Percentiles rank a stretch among this genome's conserved stretches.
Conservation (phyloP, 92 coral and sea anemone species). For the Epizoanthus ramosus region DNA sequence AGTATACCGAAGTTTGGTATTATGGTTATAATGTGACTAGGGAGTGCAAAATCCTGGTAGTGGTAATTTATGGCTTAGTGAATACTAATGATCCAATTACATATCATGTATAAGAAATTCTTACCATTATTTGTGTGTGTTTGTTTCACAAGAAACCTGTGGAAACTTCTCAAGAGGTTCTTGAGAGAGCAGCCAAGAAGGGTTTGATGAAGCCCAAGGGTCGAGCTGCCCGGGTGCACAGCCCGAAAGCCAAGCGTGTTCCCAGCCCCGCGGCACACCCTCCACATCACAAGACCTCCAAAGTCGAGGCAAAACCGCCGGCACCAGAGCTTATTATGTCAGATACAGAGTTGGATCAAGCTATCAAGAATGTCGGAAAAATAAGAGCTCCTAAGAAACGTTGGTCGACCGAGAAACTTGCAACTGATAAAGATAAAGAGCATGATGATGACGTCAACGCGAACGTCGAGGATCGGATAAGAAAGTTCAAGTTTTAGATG, state of each 20-base stretch:
- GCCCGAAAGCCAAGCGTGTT: constrained; percentile 57
- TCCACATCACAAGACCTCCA: constrained; percentile 22
- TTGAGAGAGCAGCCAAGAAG: constrained; percentile 97
- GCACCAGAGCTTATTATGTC: constrained; percentile 61
- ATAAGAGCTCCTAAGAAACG: constrained; percentile 17
- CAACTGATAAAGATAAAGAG: constrained; percentile 2
- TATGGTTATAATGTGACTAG: too few species aligned
- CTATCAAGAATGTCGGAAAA: constrained; percentile 39
- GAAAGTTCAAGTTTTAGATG: constrained; percentile 34
- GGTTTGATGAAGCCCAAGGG: constrained; percentile 91
- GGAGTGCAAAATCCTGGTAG: too few species aligned
- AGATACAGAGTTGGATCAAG: constrained; percentile 68
- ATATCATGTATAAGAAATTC: too few species aligned
- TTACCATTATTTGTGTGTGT: too few species aligned
- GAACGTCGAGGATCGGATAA: not conserved
- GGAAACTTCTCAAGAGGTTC: constrained; percentile 87
- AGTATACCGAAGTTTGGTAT: too few species aligned
- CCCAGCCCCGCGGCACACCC: constrained; percentile 48
- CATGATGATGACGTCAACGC: not conserved
- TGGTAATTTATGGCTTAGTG: too few species aligned
- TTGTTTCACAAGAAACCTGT: constrained; percentile 67
- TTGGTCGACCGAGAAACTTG: constrained; percentile 16
- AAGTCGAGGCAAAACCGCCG: constrained; percentile 7
- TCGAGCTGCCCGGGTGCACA: constrained; percentile 58
- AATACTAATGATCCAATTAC: too few species aligned